A percentile compares a stretch with the other conserved stretches of the same genome.
These are phyloP conservation scores for Chrysodeixis includens DNA, from an alignment of 2,888 invertebrate genomes.

Conservation along the genomic window DNA sequence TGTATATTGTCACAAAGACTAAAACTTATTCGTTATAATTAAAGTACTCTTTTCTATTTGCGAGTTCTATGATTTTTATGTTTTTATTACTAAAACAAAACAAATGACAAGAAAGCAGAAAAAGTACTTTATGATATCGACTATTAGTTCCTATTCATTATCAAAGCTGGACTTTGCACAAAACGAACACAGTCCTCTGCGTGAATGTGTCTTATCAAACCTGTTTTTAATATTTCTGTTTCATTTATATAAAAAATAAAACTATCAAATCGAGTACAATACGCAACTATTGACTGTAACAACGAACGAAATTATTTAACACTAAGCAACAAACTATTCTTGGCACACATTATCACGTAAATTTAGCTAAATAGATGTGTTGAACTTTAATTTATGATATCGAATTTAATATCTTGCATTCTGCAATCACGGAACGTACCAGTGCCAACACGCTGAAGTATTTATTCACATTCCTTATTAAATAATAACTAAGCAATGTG, in stretches of 20 bases:
- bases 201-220: slow-evolving; percentile 51
- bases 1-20: not conserved
- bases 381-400: slow-evolving; percentile 14
- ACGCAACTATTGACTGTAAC: slow-evolving; percentile 38
- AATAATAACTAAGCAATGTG: slow-evolving; percentile 22
- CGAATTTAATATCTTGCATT: slow-evolving; percentile 6
- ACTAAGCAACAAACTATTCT: slow-evolving; percentile 29
- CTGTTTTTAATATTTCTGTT: slow-evolving; percentile 40
- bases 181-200: slow-evolving; percentile 62
- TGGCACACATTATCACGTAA: slow-evolving; percentile 44
- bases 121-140: not conserved
- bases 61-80: too few relatives aligned
- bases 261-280: slow-evolving; percentile 63
- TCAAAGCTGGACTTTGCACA: slow-evolving; percentile 33
- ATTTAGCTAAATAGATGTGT: slow-evolving; percentile 16
- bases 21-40: not conserved
- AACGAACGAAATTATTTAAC: slow-evolving; percentile 15
- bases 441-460: slow-evolving; percentile 36
- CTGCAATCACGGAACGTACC: slow-evolving; percentile 24
- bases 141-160: slow-evolving; percentile 5
- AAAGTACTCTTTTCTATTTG: not conserved
- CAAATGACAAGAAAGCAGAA: not conserved
- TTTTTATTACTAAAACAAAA: not conserved
- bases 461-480: slow-evolving; percentile 13
- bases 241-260: slow-evolving; percentile 35